A percentile compares a stretch with the other conserved stretches of the same genome.
Conservation (phyloP, 1,140 invertebrate species). For the Hyles euphorbiae region DNA sequence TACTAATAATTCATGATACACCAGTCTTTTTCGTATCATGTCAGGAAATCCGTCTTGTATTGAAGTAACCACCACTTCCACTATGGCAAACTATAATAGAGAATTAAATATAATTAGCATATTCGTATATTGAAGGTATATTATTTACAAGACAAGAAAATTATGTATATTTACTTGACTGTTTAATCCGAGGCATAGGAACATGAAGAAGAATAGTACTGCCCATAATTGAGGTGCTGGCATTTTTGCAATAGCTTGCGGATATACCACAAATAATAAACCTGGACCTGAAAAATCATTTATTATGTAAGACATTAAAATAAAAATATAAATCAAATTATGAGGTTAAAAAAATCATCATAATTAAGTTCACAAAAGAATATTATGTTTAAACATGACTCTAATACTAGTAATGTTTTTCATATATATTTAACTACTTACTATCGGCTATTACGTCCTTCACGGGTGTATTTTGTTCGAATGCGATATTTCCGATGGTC, state of each 20-base stretch:
- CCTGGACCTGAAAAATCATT: slow-evolving; percentile 83
- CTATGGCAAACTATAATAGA: slow-evolving; percentile 86
- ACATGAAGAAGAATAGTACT: slow-evolving; percentile 93
- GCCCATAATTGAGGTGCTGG: slow-evolving; percentile 90
- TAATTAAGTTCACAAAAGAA: too few species aligned
- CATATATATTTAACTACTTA: slow-evolving; percentile 69
- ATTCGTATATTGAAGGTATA: too few species aligned
- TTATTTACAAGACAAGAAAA: too few species aligned
- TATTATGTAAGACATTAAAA: neutral
- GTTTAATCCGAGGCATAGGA: slow-evolving; percentile 91
- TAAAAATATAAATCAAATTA: too few species aligned
- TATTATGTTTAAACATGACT: too few species aligned
- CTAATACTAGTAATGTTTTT: too few species aligned
- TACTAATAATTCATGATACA: slow-evolving; percentile 91
- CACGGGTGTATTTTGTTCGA: slow-evolving; percentile 85
- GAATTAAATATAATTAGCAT: too few species aligned
- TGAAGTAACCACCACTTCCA: slow-evolving; percentile 94
- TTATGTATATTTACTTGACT: slow-evolving; percentile 82
- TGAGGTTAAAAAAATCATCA: too few species aligned
- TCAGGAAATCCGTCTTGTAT: slow-evolving; percentile 93
- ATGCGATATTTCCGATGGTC: slow-evolving; percentile 90
- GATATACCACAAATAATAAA: slow-evolving; percentile 92
- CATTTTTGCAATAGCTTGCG: slow-evolving; percentile 92
- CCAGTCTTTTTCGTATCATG: slow-evolving; percentile 86
- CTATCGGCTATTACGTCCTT: slow-evolving; percentile 90